These are phyloP conservation scores for Scolanthus callimorphus DNA, from an alignment of 92 coral and sea anemone genomes.

Conservation along the genomic window DNA sequence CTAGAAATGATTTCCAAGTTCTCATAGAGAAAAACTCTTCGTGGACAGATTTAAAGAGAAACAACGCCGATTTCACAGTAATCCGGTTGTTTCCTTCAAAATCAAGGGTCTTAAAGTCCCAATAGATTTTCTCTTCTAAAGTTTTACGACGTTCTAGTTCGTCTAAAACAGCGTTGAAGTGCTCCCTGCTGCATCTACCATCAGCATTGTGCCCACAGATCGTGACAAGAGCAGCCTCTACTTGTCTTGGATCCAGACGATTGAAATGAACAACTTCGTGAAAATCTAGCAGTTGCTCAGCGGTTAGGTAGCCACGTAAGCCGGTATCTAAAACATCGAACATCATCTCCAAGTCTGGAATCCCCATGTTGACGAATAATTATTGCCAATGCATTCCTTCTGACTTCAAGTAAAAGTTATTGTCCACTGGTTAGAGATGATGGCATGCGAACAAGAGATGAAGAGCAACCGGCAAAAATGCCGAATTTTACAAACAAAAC, in stretches of 20 bases:
- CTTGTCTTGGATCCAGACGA: slow-evolving; percentile 72
- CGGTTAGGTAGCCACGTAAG: slow-evolving; percentile 65
- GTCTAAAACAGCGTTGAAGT: slow-evolving; percentile 66
- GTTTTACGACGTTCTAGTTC: slow-evolving; percentile 82
- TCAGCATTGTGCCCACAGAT: slow-evolving; percentile 83
- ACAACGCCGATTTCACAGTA: slow-evolving; percentile 77
- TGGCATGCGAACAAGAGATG: no score
- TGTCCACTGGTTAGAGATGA: no score
- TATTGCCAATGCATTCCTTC: no score
- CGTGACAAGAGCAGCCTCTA: slow-evolving; percentile 71
- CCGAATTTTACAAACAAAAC: no score
- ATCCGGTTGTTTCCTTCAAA: slow-evolving; percentile 81
- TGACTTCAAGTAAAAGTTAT: not conserved
- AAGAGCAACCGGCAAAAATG: no score
- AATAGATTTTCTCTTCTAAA: slow-evolving; percentile 84
- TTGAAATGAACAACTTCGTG: slow-evolving; percentile 70
- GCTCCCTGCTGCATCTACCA: slow-evolving; percentile 75
- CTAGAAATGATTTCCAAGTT: slow-evolving; percentile 78
- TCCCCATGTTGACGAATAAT: slow-evolving; percentile 90
- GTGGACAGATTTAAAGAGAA: slow-evolving; percentile 89
- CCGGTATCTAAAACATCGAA: slow-evolving; percentile 88
- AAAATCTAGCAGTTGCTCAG: slow-evolving; percentile 78
- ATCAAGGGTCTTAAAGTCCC: slow-evolving; percentile 94
- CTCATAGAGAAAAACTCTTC: slow-evolving; percentile 79
- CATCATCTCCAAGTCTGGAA: slow-evolving; percentile 89